Evolutionary conservation across 2,797 vertebrate species (phyloP).

Genomic region (Phylloscopus collybita): DNA sequence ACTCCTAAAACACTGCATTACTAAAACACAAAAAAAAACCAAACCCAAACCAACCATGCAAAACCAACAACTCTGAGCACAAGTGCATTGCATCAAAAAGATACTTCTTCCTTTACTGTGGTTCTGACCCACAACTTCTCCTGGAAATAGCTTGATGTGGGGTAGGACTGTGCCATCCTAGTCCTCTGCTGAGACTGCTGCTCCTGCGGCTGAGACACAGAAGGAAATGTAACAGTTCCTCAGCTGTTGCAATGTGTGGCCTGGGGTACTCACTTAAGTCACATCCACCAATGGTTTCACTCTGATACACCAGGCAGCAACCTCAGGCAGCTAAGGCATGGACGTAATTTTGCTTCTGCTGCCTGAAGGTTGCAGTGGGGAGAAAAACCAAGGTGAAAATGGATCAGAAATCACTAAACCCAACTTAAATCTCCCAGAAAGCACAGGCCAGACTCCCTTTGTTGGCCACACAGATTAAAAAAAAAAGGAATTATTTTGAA

Average conservation of each 20-base stretch:
- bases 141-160: background rate
- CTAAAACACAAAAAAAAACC: background rate
- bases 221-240: background rate
- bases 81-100: background rate
- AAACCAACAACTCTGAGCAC: background rate
- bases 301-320: background rate
- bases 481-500: background rate
- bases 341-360: background rate
- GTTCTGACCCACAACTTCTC: background rate
- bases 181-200: background rate
- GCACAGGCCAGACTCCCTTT: background rate
- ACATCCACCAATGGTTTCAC: background rate
- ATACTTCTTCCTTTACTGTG: background rate
- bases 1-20: background rate
- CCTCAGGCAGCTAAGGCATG: background rate
- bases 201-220: background rate
- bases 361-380: background rate
- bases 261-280: background rate
- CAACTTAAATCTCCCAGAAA: background rate
- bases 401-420: background rate
- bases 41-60: background rate
- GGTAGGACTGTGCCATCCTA: background rate
- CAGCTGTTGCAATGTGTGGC: background rate
- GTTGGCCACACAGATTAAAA: background rate
- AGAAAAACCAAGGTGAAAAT: background rate